These are phyloP conservation scores for Panurus biarmicus DNA, from an alignment of 2,113 vertebrate species.

Conservation along the genomic window DNA sequence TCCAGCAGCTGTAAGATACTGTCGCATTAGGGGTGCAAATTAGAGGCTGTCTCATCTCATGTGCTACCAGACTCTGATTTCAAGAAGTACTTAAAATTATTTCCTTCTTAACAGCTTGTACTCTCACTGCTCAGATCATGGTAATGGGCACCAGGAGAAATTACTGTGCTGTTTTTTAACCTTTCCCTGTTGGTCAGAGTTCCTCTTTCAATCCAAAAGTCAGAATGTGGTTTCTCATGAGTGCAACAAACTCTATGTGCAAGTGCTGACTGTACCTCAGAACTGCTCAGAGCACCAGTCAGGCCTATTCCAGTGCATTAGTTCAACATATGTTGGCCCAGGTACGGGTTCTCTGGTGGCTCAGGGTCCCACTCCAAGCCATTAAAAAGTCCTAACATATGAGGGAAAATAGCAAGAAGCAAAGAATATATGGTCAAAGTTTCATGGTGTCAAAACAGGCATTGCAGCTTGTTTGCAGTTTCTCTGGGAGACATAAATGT, in stretches of 20 bases:
- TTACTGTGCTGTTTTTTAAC: not conserved
- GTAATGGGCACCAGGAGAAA: not conserved
- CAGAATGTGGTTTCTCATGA: not conserved
- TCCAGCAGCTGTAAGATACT: not conserved
- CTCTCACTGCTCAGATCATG: not conserved
- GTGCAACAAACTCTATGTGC: rapidly evolving
- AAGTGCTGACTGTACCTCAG: not conserved
- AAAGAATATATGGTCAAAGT: not conserved
- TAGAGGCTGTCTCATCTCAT: rapidly evolving
- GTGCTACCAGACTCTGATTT: not conserved
- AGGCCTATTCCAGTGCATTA: not conserved
- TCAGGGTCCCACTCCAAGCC: not conserved
- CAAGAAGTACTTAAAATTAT: not conserved
- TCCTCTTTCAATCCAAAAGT: not conserved
- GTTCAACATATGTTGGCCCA: not conserved
- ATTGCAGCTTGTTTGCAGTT: not conserved
- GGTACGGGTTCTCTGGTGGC: not conserved
- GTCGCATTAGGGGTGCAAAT: not conserved
- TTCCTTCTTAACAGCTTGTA: not conserved
- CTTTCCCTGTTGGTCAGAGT: not conserved
- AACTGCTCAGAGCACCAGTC: not conserved
- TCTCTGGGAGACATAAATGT: not conserved
- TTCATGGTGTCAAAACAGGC: not conserved
- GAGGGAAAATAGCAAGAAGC: not conserved
- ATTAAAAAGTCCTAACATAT: not conserved